Conservation (phyloP, 2,113 vertebrate genomes). For the Percina caprodes region DNA sequence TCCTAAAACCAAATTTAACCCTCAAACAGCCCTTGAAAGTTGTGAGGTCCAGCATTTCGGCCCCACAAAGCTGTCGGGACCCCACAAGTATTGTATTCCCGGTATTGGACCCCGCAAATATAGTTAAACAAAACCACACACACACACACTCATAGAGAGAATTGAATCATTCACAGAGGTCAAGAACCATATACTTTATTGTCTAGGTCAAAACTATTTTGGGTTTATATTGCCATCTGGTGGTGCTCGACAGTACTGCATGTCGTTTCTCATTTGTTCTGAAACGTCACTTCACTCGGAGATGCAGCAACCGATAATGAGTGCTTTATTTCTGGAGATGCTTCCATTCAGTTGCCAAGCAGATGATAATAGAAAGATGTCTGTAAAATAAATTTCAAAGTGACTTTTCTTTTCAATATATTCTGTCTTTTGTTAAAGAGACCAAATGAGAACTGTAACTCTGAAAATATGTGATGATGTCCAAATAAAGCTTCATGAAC, state of each 20-base stretch:
- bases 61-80: too few species aligned
- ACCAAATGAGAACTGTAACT: neutral
- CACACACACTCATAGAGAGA: conserved; percentile 17
- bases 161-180: neutral
- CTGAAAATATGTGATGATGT: neutral
- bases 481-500: too few species aligned
- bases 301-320: conserved; percentile 69
- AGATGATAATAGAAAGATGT: conserved; percentile 46
- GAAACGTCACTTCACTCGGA: conserved; percentile 33
- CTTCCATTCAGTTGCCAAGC: conserved; percentile 73
- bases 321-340: conserved; percentile 47
- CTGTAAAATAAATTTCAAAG: neutral
- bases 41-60: too few species aligned
- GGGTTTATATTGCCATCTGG: conserved; percentile 49
- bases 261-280: conserved; percentile 62
- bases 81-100: too few species aligned
- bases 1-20: too few species aligned
- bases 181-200: neutral
- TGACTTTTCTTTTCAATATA: neutral
- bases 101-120: too few species aligned
- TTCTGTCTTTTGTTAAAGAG: neutral
- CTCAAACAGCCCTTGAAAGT: too few species aligned
- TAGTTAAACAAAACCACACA: neutral
- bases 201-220: neutral
- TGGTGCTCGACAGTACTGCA: conserved; percentile 38